phyloP scores from a whole-genome alignment of 2,797 vertebrate genomes.

The Merluccius polli region DNA sequence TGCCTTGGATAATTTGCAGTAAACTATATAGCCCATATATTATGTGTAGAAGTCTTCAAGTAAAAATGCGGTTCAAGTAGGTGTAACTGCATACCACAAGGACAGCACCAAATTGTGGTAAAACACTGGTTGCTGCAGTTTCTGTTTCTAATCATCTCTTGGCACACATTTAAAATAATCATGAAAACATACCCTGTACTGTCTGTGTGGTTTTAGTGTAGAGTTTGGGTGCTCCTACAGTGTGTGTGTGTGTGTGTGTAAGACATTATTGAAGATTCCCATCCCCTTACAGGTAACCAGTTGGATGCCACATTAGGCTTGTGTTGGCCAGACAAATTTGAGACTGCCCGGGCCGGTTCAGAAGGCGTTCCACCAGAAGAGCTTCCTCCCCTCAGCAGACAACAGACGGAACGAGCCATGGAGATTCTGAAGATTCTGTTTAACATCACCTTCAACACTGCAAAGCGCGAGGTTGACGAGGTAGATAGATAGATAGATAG shows the following conservation, averaged over 20 bases:
- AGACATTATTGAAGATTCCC: conserved; percentile 8
- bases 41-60: not conserved
- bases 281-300: conserved; percentile 69
- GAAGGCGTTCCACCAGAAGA: conserved; percentile 43
- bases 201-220: no score
- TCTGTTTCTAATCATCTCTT: not conserved
- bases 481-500: no score
- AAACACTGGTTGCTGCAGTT: not conserved
- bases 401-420: conserved; percentile 84
- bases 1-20: not conserved
- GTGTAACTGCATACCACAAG: no score
- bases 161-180: not conserved
- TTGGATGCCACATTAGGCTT: conserved; percentile 78
- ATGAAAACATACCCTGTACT: not conserved
- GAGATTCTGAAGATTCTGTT: conserved; percentile 94
- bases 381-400: conserved; percentile 70
- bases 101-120: no score
- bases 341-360: conserved; percentile 65
- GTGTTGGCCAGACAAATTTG: conserved; percentile 74
- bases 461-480: conserved; percentile 82
- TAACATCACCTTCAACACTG: conserved; percentile 86
- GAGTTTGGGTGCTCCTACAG: not conserved
- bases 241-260: not conserved
- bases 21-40: not conserved
- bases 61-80: not conserved